Base-by-base conservation (phyloP, 2,797 vertebrate species). In the Poeciliopsis turneri region DNA sequence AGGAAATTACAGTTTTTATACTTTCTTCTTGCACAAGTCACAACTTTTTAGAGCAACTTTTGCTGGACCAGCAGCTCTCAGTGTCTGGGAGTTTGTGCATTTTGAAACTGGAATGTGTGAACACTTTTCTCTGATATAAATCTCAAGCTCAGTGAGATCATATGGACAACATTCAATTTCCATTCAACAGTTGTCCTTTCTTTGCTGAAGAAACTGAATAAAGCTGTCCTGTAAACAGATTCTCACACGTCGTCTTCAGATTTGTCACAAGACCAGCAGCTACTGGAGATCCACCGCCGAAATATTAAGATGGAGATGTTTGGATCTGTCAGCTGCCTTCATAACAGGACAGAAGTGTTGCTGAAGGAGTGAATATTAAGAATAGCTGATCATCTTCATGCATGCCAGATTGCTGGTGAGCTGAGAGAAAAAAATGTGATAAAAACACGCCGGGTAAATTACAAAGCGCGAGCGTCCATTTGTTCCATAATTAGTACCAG, bases 381-480 rank as follows among this genome's bases (percentile, higher is more conserved):
- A 30, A 30, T 1, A 41, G 47, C n/a, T 46, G 51, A 9, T 7
- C 23, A 57, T 77, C 28, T 47, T 41, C 18, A 70, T 72, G 49
- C 69, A 10, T 64, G 79, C 46, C 70, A 76, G 81, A 64, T 33
- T 69, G 73, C 36, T 33, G 69, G 74, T 75, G 76, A 28, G 71
- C 16, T 64, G 47, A 59, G 47, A 33, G 53, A 43, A 72, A 74
- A 41, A 45, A 41, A 20, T 41, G 77, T 76, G 53, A 74, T 55
- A 28, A 10, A 45, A 46, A 28, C 68, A 46, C n/a, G 5, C 28
- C 10, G 68, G 25, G n/a, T 71, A 71, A 71, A 71, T 71, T 71
- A 71, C 68, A 71, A 71, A 45, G 25, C 43, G 13, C 16, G 0
- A 46, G 41, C 28, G 68, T 71, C 68, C 25, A 46, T 71, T 30